Evolutionary conservation across 2,888 invertebrate genomes (phyloP), one percentile per base, ranked within the genome.

Genomic region (Endomychus coccineus): DNA sequence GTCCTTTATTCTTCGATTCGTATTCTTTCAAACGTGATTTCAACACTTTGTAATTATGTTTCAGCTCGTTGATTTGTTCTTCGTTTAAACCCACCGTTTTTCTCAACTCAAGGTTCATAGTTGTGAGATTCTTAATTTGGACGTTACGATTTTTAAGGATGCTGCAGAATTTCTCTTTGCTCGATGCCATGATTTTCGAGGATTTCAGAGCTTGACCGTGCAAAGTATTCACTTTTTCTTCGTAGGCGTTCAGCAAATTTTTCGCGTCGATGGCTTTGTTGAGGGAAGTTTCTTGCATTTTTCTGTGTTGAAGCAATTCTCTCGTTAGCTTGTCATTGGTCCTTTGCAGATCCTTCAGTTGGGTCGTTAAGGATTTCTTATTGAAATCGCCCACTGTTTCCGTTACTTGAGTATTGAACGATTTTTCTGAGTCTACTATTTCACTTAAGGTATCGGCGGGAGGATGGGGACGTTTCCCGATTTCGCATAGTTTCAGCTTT

Each of bases 161-260:
- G 11, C 36, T 43, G 27, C 48, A 49, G 24, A 54, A 54, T 28
- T 46, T 49, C 6, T 53, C 52, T 34, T 53, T 54, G 23, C 49
- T 54, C 13, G 48, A 7, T n/a, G 23, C 51, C 45, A 54, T 49
- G 10, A 50, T 19, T 39, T 49, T 50, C 2, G 52, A 49, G 1
- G 53, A 54, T 38, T 48, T 50, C 7, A 51, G 10, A 4, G 53
- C 49, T 44, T 55, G 52, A 4, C 44, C 36, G 15, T 54, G 52
- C 10, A 55, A 39, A 3, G 48, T 22, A 2, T 27, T 27, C 3
- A 55, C 49, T 37, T 51, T 52, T 34, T 44, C 42, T 25, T 55
- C 54, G 35, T 54, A 54, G 16, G 48, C 50, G 16, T 19, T 29
- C 14, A 55, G 33, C 19, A 54, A 45, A 16, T 50, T 46, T 36